Percentiles rank a stretch among this genome's conserved stretches.
Conservation (phyloP, 2,888 invertebrate species). For the Hecatera dysodea region DNA sequence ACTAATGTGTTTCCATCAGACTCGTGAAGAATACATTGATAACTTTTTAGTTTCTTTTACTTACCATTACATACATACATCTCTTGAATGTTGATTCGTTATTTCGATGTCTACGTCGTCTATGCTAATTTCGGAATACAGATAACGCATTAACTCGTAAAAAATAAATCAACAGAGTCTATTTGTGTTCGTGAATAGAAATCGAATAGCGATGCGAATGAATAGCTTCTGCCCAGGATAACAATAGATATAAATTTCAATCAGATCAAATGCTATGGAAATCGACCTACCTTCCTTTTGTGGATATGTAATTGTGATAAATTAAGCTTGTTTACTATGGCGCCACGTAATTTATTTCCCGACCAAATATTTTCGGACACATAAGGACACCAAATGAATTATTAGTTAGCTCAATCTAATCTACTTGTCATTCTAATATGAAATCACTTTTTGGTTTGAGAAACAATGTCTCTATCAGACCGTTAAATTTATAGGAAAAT, state of each 20-base stretch:
- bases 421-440: conserved; percentile 27
- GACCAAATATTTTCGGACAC: conserved; percentile 12
- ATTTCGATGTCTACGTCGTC: conserved; percentile 38
- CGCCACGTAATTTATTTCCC: conserved; percentile 23
- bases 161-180: conserved; percentile 47
- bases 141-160: conserved; percentile 57
- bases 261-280: conserved; percentile 21
- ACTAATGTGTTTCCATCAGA: conserved; percentile 22
- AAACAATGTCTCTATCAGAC: background rate
- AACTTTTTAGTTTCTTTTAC: conserved; percentile 19
- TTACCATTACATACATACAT: conserved; percentile 23
- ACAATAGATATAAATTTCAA: conserved; percentile 48
- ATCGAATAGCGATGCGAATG: conserved; percentile 37
- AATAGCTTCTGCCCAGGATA: conserved; percentile 35
- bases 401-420: conserved; percentile 8
- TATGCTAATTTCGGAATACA: conserved; percentile 63
- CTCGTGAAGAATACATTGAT: conserved; percentile 27
- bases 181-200: conserved; percentile 53
- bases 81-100: conserved; percentile 33
- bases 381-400: conserved; percentile 22
- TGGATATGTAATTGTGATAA: conserved; percentile 26
- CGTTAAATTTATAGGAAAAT: background rate
- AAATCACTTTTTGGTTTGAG: conserved; percentile 4
- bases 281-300: conserved; percentile 30
- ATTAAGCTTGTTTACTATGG: conserved; percentile 22